Evolutionary conservation across 2,888 invertebrate genomes (phyloP).

Genomic region (Anagyrus pseudococci): DNA sequence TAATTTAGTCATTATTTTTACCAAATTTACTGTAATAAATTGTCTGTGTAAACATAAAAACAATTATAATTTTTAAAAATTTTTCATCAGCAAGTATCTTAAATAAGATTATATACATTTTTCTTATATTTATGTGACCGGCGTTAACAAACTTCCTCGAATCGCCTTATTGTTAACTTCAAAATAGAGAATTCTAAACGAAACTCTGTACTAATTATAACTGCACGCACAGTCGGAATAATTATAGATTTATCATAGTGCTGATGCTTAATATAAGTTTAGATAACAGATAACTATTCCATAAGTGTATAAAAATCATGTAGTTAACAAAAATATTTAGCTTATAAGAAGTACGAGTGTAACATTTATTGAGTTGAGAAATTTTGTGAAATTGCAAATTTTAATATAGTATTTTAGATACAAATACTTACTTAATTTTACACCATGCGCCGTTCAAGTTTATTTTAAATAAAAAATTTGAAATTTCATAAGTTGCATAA

Average conservation of each 20-base stretch:
- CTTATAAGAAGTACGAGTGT: no score
- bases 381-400: no score
- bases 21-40: background rate
- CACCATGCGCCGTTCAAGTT: no score
- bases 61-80: background rate
- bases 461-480: no score
- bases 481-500: no score
- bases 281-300: no score
- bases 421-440: no score
- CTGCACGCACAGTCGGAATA: slow-evolving; percentile 45
- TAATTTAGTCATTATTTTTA: background rate
- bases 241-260: slow-evolving; percentile 32
- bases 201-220: slow-evolving; percentile 19
- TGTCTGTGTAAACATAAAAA: background rate
- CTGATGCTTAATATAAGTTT: slow-evolving; percentile 24
- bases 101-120: background rate
- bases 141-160: background rate
- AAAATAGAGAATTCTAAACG: slow-evolving; percentile 10
- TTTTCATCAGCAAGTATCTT: no score
- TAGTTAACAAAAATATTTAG: no score
- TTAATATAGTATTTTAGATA: no score
- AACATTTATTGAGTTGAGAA: no score
- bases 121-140: background rate
- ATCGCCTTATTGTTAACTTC: background rate
- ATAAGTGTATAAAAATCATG: no score